A percentile compares a stretch with the other conserved stretches of the same genome.
Conservation (phyloP, 1,140 invertebrate species). For the Nephotettix cincticeps region DNA sequence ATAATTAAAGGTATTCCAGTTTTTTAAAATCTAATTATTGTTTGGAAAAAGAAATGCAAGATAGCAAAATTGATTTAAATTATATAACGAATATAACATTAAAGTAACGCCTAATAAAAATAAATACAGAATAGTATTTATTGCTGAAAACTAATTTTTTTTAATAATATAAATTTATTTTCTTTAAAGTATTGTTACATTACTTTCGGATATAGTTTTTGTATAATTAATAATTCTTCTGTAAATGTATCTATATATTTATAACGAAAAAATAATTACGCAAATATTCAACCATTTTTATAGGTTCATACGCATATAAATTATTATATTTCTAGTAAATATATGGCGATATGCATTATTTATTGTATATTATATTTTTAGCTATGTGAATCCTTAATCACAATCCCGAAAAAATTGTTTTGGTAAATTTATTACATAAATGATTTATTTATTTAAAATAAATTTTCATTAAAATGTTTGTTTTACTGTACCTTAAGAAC, state of each 20-base stretch:
- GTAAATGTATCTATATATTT: not conserved
- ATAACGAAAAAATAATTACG: no score
- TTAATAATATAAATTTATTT: conserved; percentile 5
- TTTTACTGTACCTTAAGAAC: no score
- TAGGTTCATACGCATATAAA: not conserved
- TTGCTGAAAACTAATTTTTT: not conserved
- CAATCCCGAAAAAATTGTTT: no score
- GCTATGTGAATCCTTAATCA: conserved; percentile 1
- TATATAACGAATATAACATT: conserved; percentile 21
- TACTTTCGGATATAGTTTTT: conserved; percentile 16
- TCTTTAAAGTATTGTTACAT: conserved; percentile 12
- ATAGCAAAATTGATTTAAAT: conserved; percentile 12
- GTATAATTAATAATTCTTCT: conserved; percentile 2
- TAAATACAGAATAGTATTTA: conserved; percentile 25
- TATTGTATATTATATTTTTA: conserved; percentile 12
- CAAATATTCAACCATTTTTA: no score
- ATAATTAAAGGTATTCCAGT: not conserved
- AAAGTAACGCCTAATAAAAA: conserved; percentile 12
- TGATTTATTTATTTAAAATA: no score
- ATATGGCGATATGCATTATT: conserved; percentile 1
- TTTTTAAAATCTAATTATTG: conserved; percentile 22
- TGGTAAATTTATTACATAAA: no score
- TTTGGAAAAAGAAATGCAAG: conserved; percentile 21
- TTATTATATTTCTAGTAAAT: conserved; percentile 3
- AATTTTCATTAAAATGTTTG: no score